Percentiles rank a stretch among this genome's conserved stretches.
Conservation (phyloP, 2,888 invertebrate genomes). For the Reticulitermes lucifugus region DNA sequence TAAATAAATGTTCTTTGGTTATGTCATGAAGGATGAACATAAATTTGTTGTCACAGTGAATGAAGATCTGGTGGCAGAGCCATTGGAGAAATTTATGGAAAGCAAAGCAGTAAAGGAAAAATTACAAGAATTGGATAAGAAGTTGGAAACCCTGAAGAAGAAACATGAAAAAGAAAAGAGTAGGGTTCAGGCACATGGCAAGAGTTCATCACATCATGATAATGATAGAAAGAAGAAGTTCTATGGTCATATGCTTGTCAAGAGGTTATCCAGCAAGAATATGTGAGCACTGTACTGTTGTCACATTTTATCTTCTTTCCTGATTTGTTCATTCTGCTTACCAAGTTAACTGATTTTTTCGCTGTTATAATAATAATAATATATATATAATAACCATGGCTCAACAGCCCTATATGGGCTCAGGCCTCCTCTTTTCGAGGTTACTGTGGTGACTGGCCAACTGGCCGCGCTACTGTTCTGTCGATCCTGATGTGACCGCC, state of each 20-base stretch:
- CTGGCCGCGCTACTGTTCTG: too few species aligned
- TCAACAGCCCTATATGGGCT: too few species aligned
- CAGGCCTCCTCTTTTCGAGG: too few species aligned
- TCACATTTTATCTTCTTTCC: neutral
- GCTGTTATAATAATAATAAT: too few species aligned
- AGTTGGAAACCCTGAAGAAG: constrained; percentile 83
- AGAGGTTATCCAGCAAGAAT: constrained; percentile 81
- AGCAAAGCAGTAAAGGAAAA: constrained; percentile 88
- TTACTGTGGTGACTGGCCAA: too few species aligned
- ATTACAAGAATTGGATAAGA: constrained; percentile 85
- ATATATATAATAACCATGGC: too few species aligned
- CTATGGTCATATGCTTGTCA: constrained; percentile 78
- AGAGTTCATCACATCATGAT: constrained; percentile 64
- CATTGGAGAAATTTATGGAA: constrained; percentile 82
- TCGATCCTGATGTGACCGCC: too few species aligned
- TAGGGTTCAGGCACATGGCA: constrained; percentile 65
- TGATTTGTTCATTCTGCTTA: too few species aligned
- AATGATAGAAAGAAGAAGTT: constrained; percentile 78
- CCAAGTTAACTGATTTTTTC: too few species aligned
- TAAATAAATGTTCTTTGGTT: too few species aligned
- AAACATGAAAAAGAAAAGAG: constrained; percentile 79
- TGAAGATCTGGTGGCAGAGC: constrained; percentile 78
- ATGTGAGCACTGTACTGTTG: constrained; percentile 71
- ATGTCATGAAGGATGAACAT: too few species aligned
- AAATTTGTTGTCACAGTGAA: constrained; percentile 54